These are phyloP conservation scores for Flexamia atlantica DNA, from an alignment of 2,888 invertebrate genomes.

Conservation along the genomic window DNA sequence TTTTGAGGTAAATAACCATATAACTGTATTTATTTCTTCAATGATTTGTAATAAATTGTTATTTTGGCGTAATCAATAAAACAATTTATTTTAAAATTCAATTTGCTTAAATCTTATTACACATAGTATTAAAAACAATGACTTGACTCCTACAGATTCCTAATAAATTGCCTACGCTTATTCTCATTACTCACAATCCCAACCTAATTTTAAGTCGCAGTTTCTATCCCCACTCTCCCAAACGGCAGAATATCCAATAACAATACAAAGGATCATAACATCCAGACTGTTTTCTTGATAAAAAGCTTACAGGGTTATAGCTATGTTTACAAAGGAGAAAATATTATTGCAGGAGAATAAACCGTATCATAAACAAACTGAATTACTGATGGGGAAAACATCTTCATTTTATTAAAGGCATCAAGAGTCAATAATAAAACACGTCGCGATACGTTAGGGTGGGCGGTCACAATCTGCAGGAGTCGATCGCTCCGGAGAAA, in stretches of 20 bases:
- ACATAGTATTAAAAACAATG: too few species aligned
- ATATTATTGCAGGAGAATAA: constrained; percentile 11
- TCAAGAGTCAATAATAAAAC: constrained; percentile 37
- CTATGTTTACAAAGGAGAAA: constrained; percentile 28
- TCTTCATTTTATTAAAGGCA: constrained; percentile 35
- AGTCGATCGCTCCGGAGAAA: neutral
- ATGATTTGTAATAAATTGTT: too few species aligned
- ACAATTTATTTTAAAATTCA: too few species aligned
- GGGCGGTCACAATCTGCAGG: constrained; percentile 5
- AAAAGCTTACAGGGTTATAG: constrained; percentile 7
- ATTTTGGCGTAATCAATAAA: too few species aligned
- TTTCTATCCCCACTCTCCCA: neutral
- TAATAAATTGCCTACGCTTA: too few species aligned
- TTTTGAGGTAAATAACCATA: too few species aligned
- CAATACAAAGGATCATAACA: neutral
- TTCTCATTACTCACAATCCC: too few species aligned
- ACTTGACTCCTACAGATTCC: too few species aligned
- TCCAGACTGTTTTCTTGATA: constrained; percentile 16
- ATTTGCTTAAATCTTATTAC: too few species aligned
- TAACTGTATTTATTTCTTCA: too few species aligned
- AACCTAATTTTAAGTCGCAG: too few species aligned
- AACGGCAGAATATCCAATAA: constrained; percentile 15
- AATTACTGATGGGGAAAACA: constrained; percentile 31
- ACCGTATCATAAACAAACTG: constrained; percentile 26
- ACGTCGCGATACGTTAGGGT: neutral